phyloP scores from a whole-genome alignment of 2,888 invertebrate genomes.

The Actias luna region DNA sequence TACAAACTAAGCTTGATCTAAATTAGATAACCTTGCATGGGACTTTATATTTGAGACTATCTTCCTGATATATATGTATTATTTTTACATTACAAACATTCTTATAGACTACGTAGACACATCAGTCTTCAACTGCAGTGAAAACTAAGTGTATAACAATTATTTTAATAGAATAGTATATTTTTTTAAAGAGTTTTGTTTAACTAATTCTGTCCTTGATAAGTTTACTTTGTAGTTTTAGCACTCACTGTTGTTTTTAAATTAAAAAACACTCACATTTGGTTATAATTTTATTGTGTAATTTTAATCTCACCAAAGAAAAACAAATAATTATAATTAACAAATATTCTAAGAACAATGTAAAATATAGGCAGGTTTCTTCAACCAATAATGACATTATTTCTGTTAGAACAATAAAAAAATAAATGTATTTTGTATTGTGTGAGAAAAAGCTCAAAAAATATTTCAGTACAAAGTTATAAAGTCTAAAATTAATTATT shows the following conservation, averaged over 20 bases:
- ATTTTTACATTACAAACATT: too few relatives aligned
- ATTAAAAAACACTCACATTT: conserved; percentile 26
- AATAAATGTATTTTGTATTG: background rate
- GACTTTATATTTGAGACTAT: background rate
- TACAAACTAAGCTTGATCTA: background rate
- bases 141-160: too few relatives aligned
- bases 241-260: background rate
- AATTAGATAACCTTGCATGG: background rate
- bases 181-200: background rate
- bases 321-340: conserved; percentile 46
- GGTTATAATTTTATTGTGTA: conserved; percentile 63
- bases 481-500: background rate
- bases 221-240: background rate
- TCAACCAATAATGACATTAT: background rate
- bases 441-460: background rate
- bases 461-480: background rate
- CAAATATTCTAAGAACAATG: conserved; percentile 48
- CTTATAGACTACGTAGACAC: too few relatives aligned
- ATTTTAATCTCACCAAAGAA: conserved; percentile 63
- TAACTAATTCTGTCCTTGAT: background rate
- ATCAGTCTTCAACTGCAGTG: too few relatives aligned
- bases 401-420: background rate
- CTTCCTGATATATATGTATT: too few relatives aligned
- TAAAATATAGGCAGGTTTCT: conserved; percentile 9
- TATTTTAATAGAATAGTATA: too few relatives aligned